Conservation (phyloP, 2,113 vertebrate genomes). For the Ochotona curzoniae region DNA sequence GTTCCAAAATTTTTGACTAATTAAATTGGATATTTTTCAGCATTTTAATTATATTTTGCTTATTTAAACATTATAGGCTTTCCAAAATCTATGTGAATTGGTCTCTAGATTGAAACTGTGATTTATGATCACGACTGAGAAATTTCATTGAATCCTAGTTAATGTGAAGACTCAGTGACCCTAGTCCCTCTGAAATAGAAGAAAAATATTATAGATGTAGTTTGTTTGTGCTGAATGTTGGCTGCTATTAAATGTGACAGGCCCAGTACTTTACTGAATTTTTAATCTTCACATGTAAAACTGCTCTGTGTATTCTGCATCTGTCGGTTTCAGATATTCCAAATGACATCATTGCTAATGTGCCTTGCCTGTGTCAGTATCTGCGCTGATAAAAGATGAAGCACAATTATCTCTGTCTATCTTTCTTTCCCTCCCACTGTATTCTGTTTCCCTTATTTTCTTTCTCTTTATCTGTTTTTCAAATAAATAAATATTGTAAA, state of each 20-base stretch:
- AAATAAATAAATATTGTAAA: too few relatives aligned
- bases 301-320: slow-evolving; percentile 54
- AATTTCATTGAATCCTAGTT: slow-evolving; percentile 19
- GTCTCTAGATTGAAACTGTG: slow-evolving; percentile 6
- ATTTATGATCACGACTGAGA: slow-evolving; percentile 34
- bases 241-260: slow-evolving; percentile 67
- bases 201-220: slow-evolving; percentile 30
- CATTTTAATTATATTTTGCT: slow-evolving; percentile 65
- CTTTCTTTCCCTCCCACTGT: too few relatives aligned
- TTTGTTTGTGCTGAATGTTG: slow-evolving; percentile 44
- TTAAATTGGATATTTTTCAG: slow-evolving; percentile 79
- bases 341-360: slow-evolving; percentile 56
- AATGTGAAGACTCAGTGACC: not conserved
- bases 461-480: too few relatives aligned
- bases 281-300: slow-evolving; percentile 71
- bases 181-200: slow-evolving; percentile 32
- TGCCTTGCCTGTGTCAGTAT: slow-evolving; percentile 49
- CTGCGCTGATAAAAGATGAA: slow-evolving; percentile 40
- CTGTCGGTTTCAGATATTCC: slow-evolving; percentile 64
- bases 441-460: too few relatives aligned
- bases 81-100: slow-evolving; percentile 48
- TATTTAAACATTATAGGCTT: slow-evolving; percentile 14
- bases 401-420: not conserved
- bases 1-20: slow-evolving; percentile 67
- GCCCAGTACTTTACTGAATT: slow-evolving; percentile 60